Conservation (phyloP, 2,113 vertebrate species). For the Zosterops pallidus region DNA sequence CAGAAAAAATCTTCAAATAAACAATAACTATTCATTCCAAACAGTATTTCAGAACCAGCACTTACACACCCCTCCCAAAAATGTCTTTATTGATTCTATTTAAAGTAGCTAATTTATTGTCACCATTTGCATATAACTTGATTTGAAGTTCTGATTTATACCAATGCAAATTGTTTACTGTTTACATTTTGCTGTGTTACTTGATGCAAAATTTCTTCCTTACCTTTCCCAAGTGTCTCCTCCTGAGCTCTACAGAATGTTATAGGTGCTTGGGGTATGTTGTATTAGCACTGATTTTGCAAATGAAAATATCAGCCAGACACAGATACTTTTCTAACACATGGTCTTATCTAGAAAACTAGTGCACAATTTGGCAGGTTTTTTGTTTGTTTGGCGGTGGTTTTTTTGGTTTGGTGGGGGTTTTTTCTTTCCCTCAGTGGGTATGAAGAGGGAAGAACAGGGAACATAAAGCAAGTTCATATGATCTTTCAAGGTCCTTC, state of each 20-base stretch:
- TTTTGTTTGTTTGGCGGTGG: neutral
- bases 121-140: neutral
- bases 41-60: neutral
- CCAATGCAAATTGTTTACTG: neutral
- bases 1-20: neutral
- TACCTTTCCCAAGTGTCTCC: neutral
- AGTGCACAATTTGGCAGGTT: rapidly evolving
- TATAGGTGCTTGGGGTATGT: neutral
- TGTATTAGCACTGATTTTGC: neutral
- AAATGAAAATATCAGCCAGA: neutral
- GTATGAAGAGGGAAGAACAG: neutral
- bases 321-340: neutral
- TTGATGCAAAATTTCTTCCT: neutral
- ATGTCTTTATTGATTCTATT: neutral
- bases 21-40: neutral
- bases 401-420: too few species aligned
- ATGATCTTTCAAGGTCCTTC: neutral
- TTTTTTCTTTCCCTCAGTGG: too few species aligned
- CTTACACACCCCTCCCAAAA: neutral
- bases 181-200: neutral
- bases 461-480: neutral
- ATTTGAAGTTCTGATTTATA: neutral
- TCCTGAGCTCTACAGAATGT: neutral
- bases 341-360: neutral
- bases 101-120: neutral